These are phyloP conservation scores for Onychorhynchus coronatus DNA, from an alignment of 2,113 vertebrate species.

Conservation along the genomic window DNA sequence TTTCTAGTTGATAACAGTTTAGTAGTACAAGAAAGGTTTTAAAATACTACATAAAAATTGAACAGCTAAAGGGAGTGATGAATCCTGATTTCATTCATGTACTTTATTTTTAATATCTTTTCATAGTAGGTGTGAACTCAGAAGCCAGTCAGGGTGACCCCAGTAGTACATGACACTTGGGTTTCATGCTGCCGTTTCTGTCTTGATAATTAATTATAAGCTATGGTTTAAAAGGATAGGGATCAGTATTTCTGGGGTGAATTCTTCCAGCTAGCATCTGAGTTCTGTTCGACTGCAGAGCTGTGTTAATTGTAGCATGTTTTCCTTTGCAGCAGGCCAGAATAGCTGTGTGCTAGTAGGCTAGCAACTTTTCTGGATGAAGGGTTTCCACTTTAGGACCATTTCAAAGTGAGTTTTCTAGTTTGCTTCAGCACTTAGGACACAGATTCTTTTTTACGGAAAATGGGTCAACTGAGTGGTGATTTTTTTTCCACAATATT, in stretches of 20 bases:
- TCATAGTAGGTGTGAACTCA: neutral
- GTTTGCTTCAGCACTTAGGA: neutral
- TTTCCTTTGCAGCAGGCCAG: neutral
- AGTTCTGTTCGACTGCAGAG: neutral
- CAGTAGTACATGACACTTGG: neutral
- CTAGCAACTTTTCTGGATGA: neutral
- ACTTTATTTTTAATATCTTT: neutral
- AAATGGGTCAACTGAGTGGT: neutral
- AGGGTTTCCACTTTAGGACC: neutral
- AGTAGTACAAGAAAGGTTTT: neutral
- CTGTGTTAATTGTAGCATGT: neutral
- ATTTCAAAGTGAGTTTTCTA: neutral
- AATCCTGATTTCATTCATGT: neutral
- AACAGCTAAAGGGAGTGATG: neutral
- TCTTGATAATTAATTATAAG: neutral
- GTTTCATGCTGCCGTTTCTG: neutral
- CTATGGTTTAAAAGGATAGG: neutral
- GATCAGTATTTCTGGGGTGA: neutral
- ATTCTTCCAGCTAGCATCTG: neutral
- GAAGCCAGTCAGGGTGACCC: neutral
- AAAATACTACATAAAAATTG: neutral
- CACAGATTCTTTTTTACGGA: neutral
- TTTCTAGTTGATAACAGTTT: neutral
- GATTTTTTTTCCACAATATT: fast-evolving
- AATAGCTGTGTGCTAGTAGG: neutral